A percentile compares a stretch with the other conserved stretches of the same genome.
These are phyloP conservation scores for Amphiprion ocellaris DNA, from an alignment of 2,113 vertebrate genomes.

Conservation along the genomic window DNA sequence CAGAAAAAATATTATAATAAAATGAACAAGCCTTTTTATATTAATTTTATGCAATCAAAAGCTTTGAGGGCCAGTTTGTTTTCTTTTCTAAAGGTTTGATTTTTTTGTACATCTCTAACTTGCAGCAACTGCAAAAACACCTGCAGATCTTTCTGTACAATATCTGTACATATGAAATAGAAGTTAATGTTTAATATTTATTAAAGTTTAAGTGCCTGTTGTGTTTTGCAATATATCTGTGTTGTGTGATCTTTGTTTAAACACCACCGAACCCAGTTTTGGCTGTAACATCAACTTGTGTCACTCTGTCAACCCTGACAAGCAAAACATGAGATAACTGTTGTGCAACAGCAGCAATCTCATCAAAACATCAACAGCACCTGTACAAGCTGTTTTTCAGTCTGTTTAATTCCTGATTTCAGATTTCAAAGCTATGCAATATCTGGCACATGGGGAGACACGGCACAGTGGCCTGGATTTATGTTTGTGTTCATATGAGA, in stretches of 20 bases:
- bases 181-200: constrained; percentile 94
- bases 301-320: not conserved
- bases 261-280: not conserved
- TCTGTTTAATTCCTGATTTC: too few species aligned
- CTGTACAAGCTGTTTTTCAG: too few species aligned
- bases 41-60: constrained; percentile 79
- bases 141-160: constrained; percentile 85
- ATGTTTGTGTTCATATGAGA: not conserved
- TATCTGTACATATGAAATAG: constrained; percentile 92
- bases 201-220: constrained; percentile 91
- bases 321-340: not conserved
- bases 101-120: constrained; percentile 78
- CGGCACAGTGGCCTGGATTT: not conserved
- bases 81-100: constrained; percentile 75
- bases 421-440: not conserved
- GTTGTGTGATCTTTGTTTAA: constrained; percentile 71
- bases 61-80: constrained; percentile 73
- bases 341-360: too few species aligned
- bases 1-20: constrained; percentile 18
- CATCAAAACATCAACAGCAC: too few species aligned
- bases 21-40: constrained; percentile 72
- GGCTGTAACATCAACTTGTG: too few species aligned
- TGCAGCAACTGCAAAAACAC: constrained; percentile 79
- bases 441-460: constrained; percentile 40
- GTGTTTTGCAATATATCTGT: constrained; percentile 88